phyloP scores from a whole-genome alignment of 92 coral and sea anemone species.

The Isaurus tuberculatus region DNA sequence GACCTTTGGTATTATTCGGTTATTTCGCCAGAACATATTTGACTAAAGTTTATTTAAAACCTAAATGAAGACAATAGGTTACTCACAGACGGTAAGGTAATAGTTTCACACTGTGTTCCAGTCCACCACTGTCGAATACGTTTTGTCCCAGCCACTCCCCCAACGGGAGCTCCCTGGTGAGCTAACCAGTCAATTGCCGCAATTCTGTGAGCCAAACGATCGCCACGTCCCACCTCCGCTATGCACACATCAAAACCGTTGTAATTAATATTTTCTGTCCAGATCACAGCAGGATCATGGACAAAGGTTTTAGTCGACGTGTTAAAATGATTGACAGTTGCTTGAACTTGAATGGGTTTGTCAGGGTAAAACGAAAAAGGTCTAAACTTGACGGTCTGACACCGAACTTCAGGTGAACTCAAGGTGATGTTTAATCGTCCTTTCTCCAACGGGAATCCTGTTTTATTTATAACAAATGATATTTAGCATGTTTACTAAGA shows the following conservation, averaged over 20 bases:
- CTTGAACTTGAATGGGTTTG: slow-evolving; percentile 44
- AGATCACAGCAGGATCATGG: slow-evolving; percentile 58
- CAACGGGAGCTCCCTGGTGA: slow-evolving; percentile 67
- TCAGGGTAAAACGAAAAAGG: slow-evolving; percentile 63
- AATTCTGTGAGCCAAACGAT: slow-evolving; percentile 26
- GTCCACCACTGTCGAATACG: slow-evolving; percentile 67
- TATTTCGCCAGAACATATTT: too few species aligned
- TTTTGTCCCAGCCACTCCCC: slow-evolving; percentile 54
- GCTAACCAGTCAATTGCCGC: slow-evolving; percentile 67
- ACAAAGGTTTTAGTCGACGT: slow-evolving; percentile 42
- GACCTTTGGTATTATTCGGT: too few species aligned
- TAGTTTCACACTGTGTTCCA: slow-evolving; percentile 56
- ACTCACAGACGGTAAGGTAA: slow-evolving; percentile 50
- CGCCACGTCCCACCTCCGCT: slow-evolving; percentile 54
- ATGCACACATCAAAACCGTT: slow-evolving; percentile 51
- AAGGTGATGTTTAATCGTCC: slow-evolving; percentile 41
- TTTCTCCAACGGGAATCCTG: slow-evolving; percentile 53
- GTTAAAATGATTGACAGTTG: slow-evolving; percentile 62
- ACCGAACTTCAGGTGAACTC: slow-evolving; percentile 32
- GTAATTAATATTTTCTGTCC: slow-evolving; percentile 56
- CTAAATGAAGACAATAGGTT: background rate
- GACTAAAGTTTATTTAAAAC: too few species aligned
- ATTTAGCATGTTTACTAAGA: too few species aligned
- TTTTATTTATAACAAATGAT: too few species aligned
- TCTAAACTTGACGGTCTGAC: slow-evolving; percentile 44